Base-by-base conservation (phyloP, 2,113 vertebrate species). In the Bambusicola thoracicus region DNA sequence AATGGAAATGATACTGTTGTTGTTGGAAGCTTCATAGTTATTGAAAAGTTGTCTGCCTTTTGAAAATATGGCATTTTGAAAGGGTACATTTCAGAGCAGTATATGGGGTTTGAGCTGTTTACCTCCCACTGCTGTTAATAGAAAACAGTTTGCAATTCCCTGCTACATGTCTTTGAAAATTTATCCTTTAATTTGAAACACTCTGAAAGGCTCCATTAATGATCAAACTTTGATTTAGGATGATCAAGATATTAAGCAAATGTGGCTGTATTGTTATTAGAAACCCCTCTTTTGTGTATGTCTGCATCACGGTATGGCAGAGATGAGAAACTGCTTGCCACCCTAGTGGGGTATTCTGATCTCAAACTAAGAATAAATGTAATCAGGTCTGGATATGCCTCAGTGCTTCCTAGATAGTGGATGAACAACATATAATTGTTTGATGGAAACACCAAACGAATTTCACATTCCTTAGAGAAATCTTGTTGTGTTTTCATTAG, bases 401-500 rank as follows among this genome's bases (percentile, higher is more conserved):
- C 78, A 76, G 43, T 89, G 62, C 94, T 87, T 95, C 83, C 78
- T 25, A 85, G 90, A 91, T 91, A 53, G 53, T 85, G 72, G 51
- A 68, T 93, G 82, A 97, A 86, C 72, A 94, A 87, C 81, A 72
- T 80, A 75, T 87, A 96, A 95, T 97, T 97, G 93, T 96, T 96
- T 93, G 89, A 80, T 95, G 86, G 85, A 87, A 97, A 95, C 58
- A 90, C 49, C 83, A 96, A 96, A 92, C 2, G 8, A 87, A 87
- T 96, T 95, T 91, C 78, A 92, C 34, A 76, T 96, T 97, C 85
- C 91, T 96, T 91, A 80, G 82, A 96, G 93, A 97, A 97, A 93
- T 96, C 81, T 96, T 94, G 20, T 88, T 95, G 84, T 95, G 76
- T 95, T 97, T 97, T 95, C 92, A 81, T 96, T 95, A 89, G 84